Conservation (phyloP, 2,113 vertebrate species). For the Theristicus caerulescens region DNA sequence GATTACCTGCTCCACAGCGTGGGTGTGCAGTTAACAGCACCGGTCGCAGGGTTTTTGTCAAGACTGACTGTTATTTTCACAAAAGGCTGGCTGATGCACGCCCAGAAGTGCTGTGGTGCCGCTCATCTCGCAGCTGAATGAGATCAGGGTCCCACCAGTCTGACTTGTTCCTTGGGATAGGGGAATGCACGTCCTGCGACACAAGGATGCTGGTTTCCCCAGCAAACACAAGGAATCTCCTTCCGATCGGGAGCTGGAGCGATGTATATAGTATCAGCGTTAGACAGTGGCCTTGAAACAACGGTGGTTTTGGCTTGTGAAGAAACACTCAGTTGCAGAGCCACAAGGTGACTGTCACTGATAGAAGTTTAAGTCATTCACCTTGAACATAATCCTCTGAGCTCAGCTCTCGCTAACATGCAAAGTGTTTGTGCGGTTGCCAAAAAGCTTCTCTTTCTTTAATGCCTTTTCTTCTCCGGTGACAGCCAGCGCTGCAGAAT, state of each 20-base stretch:
- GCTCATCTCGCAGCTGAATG: not conserved
- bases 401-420: not conserved
- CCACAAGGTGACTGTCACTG: not conserved
- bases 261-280: rapidly evolving
- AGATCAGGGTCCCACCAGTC: not conserved
- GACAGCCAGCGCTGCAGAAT: not conserved
- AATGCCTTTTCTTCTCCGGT: not conserved
- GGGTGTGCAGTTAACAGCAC: not conserved
- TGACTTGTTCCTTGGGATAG: too few species aligned
- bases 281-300: not conserved
- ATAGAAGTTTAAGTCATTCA: not conserved
- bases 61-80: not conserved
- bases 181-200: not conserved
- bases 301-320: not conserved
- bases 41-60: not conserved
- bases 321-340: not conserved
- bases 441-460: not conserved
- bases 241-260: not conserved
- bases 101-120: rapidly evolving
- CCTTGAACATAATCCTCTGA: not conserved
- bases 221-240: not conserved
- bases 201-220: not conserved
- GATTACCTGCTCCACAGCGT: rapidly evolving
- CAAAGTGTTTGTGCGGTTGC: not conserved
- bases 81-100: not conserved